A percentile compares a stretch with the other conserved stretches of the same genome.
phyloP scores from a whole-genome alignment of 2,888 invertebrate genomes.

The Alcis repandata region DNA sequence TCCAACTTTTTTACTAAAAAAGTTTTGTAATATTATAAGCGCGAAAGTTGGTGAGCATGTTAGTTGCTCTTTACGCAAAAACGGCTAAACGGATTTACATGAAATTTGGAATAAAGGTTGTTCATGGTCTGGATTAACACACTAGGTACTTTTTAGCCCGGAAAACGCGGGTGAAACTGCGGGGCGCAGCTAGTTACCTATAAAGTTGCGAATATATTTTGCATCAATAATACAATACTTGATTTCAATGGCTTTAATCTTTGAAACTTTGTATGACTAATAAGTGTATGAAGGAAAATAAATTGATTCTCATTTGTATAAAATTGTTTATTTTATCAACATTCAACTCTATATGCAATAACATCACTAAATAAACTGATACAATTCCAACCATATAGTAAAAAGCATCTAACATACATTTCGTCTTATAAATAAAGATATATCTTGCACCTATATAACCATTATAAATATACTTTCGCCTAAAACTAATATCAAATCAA shows the following conservation, averaged over 20 bases:
- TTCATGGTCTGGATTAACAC: too few relatives aligned
- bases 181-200: too few relatives aligned
- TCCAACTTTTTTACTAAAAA: neutral
- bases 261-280: neutral
- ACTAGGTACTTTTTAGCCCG: too few relatives aligned
- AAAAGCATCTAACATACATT: slow-evolving; percentile 24
- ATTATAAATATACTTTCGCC: neutral
- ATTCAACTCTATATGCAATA: slow-evolving; percentile 36
- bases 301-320: slow-evolving; percentile 19
- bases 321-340: slow-evolving; percentile 45
- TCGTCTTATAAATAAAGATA: slow-evolving; percentile 14
- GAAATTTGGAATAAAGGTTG: too few relatives aligned
- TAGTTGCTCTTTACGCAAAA: too few relatives aligned
- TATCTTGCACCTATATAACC: slow-evolving; percentile 3
- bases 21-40: too few relatives aligned
- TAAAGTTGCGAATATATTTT: too few relatives aligned
- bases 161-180: too few relatives aligned
- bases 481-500: neutral
- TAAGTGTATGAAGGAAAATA: neutral
- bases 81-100: too few relatives aligned
- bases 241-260: too few relatives aligned
- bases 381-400: slow-evolving; percentile 8
- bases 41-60: too few relatives aligned
- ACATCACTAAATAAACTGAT: slow-evolving; percentile 24
- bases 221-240: too few relatives aligned